These are phyloP conservation scores for Actinemys pallida DNA, from an alignment of 2,113 vertebrate genomes.

Conservation along the genomic window DNA sequence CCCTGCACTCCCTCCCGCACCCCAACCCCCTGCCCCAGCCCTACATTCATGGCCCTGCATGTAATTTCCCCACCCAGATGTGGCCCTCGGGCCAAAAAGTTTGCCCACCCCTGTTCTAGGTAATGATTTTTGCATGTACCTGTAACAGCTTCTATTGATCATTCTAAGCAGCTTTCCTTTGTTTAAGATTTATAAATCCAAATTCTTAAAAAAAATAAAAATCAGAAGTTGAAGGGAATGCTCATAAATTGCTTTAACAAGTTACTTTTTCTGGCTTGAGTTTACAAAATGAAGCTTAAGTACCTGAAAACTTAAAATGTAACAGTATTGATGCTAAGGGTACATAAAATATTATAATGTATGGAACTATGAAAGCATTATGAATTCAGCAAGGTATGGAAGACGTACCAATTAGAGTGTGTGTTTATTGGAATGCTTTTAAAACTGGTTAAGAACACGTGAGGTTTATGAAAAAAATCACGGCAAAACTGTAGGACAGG, in stretches of 20 bases:
- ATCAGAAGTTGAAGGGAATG: background rate
- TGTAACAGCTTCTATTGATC: background rate
- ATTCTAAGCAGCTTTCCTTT: background rate
- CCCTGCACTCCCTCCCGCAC: too few species aligned
- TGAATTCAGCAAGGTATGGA: background rate
- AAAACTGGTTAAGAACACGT: background rate
- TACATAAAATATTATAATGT: background rate
- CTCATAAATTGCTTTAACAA: background rate
- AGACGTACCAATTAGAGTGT: background rate
- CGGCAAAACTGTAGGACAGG: background rate
- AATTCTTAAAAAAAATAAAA: background rate
- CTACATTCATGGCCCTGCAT: too few species aligned
- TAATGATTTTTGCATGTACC: background rate
- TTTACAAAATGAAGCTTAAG: background rate
- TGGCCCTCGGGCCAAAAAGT: too few species aligned
- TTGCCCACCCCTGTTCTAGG: too few species aligned
- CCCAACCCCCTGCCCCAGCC: too few species aligned
- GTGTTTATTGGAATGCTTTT: background rate
- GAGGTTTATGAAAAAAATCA: background rate
- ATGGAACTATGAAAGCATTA: background rate
- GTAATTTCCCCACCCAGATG: too few species aligned
- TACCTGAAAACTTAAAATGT: background rate
- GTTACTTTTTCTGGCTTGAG: background rate
- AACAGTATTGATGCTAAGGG: background rate
- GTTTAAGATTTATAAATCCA: background rate